Conservation (phyloP, 1,140 invertebrate genomes). For the Nixonia krombeini region DNA sequence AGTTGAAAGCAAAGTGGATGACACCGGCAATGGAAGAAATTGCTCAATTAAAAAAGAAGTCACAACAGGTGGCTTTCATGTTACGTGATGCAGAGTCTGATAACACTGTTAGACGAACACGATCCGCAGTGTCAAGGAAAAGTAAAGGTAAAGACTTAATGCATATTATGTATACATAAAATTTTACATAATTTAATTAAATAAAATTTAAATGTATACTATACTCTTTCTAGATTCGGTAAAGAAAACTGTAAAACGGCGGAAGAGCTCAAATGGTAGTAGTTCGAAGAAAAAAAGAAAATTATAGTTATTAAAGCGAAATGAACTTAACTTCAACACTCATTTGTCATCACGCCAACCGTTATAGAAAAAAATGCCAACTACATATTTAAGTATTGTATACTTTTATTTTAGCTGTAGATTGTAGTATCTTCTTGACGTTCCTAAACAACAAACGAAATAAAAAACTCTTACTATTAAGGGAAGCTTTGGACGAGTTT, state of each 20-base stretch:
- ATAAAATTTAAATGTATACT: too few relatives aligned
- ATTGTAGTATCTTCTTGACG: conserved; percentile 12
- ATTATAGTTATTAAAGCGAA: too few relatives aligned
- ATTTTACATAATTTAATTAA: too few relatives aligned
- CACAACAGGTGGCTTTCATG: neutral
- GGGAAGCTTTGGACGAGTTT: conserved; percentile 24
- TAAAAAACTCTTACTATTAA: too few relatives aligned
- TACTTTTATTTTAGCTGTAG: conserved; percentile 23
- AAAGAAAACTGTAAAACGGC: too few relatives aligned
- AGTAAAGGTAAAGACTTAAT: too few relatives aligned
- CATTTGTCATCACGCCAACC: conserved; percentile 47
- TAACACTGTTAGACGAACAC: conserved; percentile 47
- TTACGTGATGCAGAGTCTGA: conserved; percentile 7
- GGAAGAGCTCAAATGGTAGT: too few relatives aligned
- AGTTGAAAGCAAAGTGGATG: conserved; percentile 62
- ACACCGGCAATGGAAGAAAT: conserved; percentile 69
- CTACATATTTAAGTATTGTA: conserved; percentile 56
- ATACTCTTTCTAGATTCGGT: too few relatives aligned
- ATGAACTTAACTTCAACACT: too few relatives aligned
- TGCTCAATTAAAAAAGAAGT: conserved; percentile 54
- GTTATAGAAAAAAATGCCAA: conserved; percentile 19
- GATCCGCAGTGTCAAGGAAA: conserved; percentile 50
- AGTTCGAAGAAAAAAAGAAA: too few relatives aligned
- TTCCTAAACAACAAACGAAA: conserved; percentile 48
- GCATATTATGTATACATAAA: too few relatives aligned